Conservation (phyloP, 1,140 invertebrate genomes). For the Cydia amplana region DNA sequence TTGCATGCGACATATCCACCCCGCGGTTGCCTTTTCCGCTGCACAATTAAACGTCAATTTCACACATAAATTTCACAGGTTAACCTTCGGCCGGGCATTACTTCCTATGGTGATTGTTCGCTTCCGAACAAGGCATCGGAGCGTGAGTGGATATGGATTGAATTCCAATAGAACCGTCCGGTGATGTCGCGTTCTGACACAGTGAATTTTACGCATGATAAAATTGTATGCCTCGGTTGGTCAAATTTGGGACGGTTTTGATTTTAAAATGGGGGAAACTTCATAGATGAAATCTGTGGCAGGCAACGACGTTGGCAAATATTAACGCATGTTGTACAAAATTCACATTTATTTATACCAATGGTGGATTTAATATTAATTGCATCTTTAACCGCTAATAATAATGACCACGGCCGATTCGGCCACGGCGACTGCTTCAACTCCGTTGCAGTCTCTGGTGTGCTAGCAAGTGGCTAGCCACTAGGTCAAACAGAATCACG, state of each 20-base stretch:
- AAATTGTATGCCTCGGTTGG: background rate
- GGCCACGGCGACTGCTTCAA: too few species aligned
- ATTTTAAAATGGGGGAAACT: background rate
- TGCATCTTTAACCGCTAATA: too few species aligned
- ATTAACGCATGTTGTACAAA: too few species aligned
- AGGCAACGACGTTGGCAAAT: too few species aligned
- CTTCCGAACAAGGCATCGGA: conserved; percentile 54
- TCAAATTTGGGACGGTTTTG: background rate
- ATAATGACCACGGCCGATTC: too few species aligned
- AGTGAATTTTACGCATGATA: conserved; percentile 1
- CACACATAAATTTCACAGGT: conserved; percentile 53
- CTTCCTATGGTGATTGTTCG: conserved; percentile 60
- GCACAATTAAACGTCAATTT: conserved; percentile 35
- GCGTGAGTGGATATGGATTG: conserved; percentile 42
- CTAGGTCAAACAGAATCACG: too few species aligned
- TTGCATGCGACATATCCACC: background rate
- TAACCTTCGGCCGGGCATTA: conserved; percentile 41
- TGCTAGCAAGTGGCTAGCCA: too few species aligned
- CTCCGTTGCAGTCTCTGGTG: too few species aligned
- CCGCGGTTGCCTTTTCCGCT: background rate
- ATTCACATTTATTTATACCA: too few species aligned
- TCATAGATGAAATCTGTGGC: too few species aligned
- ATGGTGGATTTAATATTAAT: too few species aligned
- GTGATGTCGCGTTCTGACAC: background rate
- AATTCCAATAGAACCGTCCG: conserved; percentile 45